Conservation (phyloP, 2,888 invertebrate species). For the Andrena bicolor region DNA sequence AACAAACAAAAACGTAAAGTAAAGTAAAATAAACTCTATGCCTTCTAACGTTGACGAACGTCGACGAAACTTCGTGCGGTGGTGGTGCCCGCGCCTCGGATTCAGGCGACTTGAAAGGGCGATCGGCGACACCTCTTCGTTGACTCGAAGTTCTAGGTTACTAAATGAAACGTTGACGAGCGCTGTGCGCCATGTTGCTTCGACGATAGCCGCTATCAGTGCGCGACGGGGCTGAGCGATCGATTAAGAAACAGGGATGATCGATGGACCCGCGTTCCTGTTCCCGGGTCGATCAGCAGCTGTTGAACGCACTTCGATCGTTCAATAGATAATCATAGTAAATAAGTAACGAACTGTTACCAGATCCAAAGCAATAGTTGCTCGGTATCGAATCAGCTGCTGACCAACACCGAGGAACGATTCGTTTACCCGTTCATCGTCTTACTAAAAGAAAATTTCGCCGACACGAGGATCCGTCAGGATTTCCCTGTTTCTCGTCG, state of each 20-base stretch:
- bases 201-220: conserved; percentile 14
- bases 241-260: conserved; percentile 11
- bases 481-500: conserved; percentile 1
- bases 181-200: conserved; percentile 55
- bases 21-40: conserved; percentile 72
- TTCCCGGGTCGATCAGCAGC: conserved; percentile 20
- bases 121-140: conserved; percentile 43
- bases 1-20: conserved; percentile 44
- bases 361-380: conserved; percentile 21
- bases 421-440: neutral
- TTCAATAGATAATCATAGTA: conserved; percentile 16
- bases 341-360: conserved; percentile 14
- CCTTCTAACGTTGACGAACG: conserved; percentile 77
- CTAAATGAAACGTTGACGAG: conserved; percentile 37
- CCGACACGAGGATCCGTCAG: neutral
- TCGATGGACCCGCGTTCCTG: neutral
- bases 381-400: conserved; percentile 17
- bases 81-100: conserved; percentile 66
- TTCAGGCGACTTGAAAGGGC: neutral
- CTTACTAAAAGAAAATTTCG: neutral
- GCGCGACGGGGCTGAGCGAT: neutral
- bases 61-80: conserved; percentile 80
- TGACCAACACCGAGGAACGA: neutral
- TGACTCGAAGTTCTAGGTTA: conserved; percentile 50
- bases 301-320: conserved; percentile 2